Conservation (phyloP, 2,888 invertebrate genomes). For the Macroteleia sp. region DNA sequence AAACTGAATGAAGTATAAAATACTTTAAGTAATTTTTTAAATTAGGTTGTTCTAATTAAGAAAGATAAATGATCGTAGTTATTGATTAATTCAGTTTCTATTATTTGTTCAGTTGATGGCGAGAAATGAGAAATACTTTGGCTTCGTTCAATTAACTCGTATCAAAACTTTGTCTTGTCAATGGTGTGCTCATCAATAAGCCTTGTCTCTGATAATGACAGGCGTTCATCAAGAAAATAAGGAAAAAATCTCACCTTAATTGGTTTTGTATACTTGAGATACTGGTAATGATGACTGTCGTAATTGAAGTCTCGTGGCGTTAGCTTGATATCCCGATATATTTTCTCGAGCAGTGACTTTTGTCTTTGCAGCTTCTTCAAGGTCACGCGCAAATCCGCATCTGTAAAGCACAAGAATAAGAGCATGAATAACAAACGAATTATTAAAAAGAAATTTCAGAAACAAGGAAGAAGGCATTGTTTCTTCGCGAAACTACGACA, state of each 20-base stretch:
- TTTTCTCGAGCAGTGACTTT: constrained; percentile 75
- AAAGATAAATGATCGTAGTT: too few relatives aligned
- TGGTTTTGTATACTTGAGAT: constrained; percentile 90
- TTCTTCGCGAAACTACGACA: constrained; percentile 11
- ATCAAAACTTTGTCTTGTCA: constrained; percentile 29
- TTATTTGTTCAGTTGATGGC: too few relatives aligned
- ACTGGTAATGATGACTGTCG: constrained; percentile 91
- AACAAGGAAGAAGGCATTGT: background rate
- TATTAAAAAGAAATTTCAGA: background rate
- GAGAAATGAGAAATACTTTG: constrained; percentile 4
- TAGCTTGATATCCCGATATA: constrained; percentile 85
- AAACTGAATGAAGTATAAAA: too few relatives aligned
- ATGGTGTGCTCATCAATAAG: constrained; percentile 28
- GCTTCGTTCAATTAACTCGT: constrained; percentile 19
- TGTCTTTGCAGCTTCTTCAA: constrained; percentile 76
- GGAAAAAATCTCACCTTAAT: constrained; percentile 85
- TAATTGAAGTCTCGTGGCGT: constrained; percentile 91
- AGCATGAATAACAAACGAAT: background rate
- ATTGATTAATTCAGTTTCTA: too few relatives aligned
- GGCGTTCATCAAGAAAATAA: constrained; percentile 42
- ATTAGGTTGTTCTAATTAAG: too few relatives aligned
- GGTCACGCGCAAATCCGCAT: constrained; percentile 73
- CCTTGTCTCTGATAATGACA: constrained; percentile 15
- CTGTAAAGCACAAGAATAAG: constrained; percentile 57
- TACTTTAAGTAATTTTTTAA: too few relatives aligned